Base-by-base conservation (phyloP, 2,113 vertebrate species). In the Microtus pennsylvanicus region DNA sequence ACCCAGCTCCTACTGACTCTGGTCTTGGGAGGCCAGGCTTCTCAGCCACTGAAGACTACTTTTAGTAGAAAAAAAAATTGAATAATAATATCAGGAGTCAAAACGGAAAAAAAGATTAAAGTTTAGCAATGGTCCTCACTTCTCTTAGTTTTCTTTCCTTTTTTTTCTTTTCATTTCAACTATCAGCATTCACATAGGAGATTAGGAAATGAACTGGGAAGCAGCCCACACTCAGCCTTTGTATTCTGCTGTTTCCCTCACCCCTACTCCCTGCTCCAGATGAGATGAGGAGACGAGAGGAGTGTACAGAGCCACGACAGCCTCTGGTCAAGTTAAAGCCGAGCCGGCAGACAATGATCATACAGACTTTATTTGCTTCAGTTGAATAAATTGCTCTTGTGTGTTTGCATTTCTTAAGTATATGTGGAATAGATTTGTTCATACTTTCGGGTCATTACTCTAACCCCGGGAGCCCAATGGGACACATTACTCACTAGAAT, bases 71-170 rank as follows among this genome's bases (percentile, higher is more conserved):
- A 98, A 94, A 95, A 87, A 88, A 96, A 96, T 97, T 97, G 94
- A 58, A 93, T 96, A 99, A 98, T 98, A 98, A 98, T 98, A 98
- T 98, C 98, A 97, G 98, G 98, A 98, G 98, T 98, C 93, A 98
- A 98, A 98, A 97, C 95, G 55, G 0, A 58, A 58, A 58, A 58
- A 58, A 58, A 58, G 55, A 58, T 58, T 58, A 58, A 58, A 58
- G 55, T 95, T 2, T 58, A 75, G 42, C 55, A 91, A n/a, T 61
- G 75, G 69, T 22, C 65, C 88, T 95, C 82, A 10, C 38, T 47
- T 75, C 16, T 80, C 28, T 38, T 24, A 26, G 35, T 35, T 47
- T 22, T 22, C 38, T 35, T 47, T 35, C 14, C 13, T 13, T 28
- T 55, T 67, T 38, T 10, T 55, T 67, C 35, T 10, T 17, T 2